Evolutionary conservation across 1,140 invertebrate genomes (phyloP).

Genomic region (Drosophila ficusphila): DNA sequence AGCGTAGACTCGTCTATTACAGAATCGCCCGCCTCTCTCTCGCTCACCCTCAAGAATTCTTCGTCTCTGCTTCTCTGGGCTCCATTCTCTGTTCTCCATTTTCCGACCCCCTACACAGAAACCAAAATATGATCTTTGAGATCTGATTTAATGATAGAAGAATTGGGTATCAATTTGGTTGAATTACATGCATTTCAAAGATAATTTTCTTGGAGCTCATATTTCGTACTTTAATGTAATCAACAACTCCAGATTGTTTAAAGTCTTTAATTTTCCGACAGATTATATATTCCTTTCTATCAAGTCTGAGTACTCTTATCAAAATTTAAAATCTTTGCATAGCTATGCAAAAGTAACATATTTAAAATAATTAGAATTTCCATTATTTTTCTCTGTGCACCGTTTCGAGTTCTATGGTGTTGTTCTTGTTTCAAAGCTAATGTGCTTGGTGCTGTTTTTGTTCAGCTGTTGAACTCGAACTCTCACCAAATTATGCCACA

Average conservation of each 20-base stretch:
- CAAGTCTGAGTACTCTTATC: no score
- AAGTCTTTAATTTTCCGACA: no score
- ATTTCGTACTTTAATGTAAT: no score
- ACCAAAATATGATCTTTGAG: background rate
- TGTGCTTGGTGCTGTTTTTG: conserved; percentile 58
- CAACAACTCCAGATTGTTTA: no score
- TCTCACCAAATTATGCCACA: conserved; percentile 81
- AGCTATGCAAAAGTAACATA: no score
- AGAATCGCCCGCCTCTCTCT: conserved; percentile 22
- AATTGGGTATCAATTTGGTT: background rate
- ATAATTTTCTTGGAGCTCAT: no score
- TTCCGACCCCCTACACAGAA: background rate
- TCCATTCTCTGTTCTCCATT: conserved; percentile 3
- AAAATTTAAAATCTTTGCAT: no score
- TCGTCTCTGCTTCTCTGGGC: conserved; percentile 22
- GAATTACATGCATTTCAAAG: no score
- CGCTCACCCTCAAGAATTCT: conserved; percentile 2
- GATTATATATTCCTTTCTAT: no score
- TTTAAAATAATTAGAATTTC: background rate
- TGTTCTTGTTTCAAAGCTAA: conserved; percentile 65
- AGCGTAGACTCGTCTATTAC: conserved; percentile 63
- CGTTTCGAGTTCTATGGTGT: conserved; percentile 30
- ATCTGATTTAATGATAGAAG: background rate
- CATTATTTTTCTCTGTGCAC: conserved; percentile 21
- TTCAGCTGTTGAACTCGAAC: conserved; percentile 81